Evolutionary conservation across 2,797 vertebrate genomes (phyloP).

Genomic region (Clarias platycephalus): DNA sequence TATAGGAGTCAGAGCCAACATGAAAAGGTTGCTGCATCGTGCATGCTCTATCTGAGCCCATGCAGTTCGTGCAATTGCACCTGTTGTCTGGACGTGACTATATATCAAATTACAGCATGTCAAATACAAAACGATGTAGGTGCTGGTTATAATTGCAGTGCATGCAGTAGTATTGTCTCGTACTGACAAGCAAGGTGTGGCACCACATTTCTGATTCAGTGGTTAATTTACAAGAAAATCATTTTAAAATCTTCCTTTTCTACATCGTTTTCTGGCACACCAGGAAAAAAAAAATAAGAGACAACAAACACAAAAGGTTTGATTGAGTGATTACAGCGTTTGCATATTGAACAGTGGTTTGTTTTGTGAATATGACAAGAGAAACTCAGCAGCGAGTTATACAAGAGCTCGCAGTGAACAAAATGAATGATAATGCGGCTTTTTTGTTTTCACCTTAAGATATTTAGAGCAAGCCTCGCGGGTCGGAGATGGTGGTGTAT

Average conservation of each 20-base stretch:
- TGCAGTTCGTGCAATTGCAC: not conserved
- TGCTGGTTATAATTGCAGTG: not conserved
- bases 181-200: slow-evolving; percentile 5
- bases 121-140: not conserved
- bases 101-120: not conserved
- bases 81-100: not conserved
- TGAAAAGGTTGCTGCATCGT: not conserved
- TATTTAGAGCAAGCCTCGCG: not conserved
- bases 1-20: not conserved
- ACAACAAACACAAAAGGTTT: not conserved
- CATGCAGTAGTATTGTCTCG: not conserved
- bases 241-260: not conserved
- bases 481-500: too few relatives aligned
- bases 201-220: not conserved
- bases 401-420: not conserved
- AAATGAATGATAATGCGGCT: not conserved
- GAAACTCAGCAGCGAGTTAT: not conserved
- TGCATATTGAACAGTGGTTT: not conserved
- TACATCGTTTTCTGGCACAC: not conserved
- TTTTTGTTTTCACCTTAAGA: not conserved
- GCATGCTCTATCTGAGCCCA: not conserved
- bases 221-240: not conserved
- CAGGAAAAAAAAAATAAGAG: not conserved
- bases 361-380: not conserved
- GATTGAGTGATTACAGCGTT: slow-evolving; percentile 23